phyloP scores from a whole-genome alignment of 2,888 invertebrate species.

The Tetanocera ferruginea region DNA sequence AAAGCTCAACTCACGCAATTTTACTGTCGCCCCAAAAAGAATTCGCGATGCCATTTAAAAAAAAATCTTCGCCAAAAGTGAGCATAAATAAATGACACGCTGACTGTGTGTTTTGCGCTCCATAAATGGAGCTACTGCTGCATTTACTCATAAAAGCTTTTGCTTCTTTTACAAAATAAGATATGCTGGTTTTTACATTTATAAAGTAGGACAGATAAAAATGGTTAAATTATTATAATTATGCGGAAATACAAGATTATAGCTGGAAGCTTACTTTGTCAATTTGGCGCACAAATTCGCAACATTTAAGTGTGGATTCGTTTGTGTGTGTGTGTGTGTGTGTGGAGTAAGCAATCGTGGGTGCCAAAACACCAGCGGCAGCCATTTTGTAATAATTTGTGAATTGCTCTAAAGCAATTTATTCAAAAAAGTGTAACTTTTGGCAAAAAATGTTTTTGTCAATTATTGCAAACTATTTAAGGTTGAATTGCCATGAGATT shows the following conservation, averaged over 20 bases:
- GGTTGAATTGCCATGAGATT: too few species aligned
- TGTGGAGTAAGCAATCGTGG: neutral
- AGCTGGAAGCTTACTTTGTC: neutral
- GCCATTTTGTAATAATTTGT: constrained; percentile 9
- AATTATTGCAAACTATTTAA: neutral
- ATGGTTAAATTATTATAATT: constrained; percentile 33
- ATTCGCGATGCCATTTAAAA: too few species aligned
- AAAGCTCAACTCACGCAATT: neutral
- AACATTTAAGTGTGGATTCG: neutral
- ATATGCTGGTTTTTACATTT: neutral
- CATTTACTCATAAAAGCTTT: neutral
- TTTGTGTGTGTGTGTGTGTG: neutral
- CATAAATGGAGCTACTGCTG: constrained; percentile 5
- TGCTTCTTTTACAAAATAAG: neutral
- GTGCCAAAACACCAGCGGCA: neutral
- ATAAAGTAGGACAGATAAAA: constrained; percentile 21
- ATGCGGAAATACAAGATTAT: constrained; percentile 29
- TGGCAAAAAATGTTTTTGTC: neutral
- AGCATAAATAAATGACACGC: neutral
- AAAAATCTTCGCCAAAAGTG: too few species aligned
- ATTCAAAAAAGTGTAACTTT: neutral
- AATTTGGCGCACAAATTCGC: constrained; percentile 6
- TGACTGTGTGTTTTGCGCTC: neutral
- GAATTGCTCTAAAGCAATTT: neutral
- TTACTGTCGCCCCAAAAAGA: neutral